These are phyloP conservation scores for Probaryconus sp. DNA, from an alignment of 1,140 invertebrate species.

Conservation along the genomic window DNA sequence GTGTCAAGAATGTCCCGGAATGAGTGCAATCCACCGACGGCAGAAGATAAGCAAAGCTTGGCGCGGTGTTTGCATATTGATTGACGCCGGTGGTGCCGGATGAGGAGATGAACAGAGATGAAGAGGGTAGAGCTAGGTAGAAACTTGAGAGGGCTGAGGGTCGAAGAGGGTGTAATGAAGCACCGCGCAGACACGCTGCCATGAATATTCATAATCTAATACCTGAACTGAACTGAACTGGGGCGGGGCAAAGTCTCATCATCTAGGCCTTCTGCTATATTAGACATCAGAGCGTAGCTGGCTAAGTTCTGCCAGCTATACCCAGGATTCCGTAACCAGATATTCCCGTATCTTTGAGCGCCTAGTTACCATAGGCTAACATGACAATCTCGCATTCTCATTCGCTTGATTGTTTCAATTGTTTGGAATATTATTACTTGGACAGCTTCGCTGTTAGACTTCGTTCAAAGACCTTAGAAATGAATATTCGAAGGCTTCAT, in stretches of 20 bases:
- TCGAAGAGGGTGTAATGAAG: constrained; percentile 76
- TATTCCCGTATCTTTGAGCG: constrained; percentile 54
- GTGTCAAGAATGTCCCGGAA: constrained; percentile 60
- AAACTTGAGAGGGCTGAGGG: constrained; percentile 57
- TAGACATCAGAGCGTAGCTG: constrained; percentile 69
- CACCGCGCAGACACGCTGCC: constrained; percentile 76
- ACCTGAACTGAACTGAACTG: constrained; percentile 76
- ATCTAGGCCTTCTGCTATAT: constrained; percentile 76
- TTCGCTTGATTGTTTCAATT: constrained; percentile 25
- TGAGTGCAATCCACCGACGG: constrained; percentile 51
- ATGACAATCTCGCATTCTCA: constrained; percentile 20
- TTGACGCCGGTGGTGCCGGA: constrained; percentile 70
- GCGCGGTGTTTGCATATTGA: constrained; percentile 76
- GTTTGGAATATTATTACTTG: constrained; percentile 29
- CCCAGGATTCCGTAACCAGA: constrained; percentile 63
- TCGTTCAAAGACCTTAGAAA: too few species aligned
- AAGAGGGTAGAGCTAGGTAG: constrained; percentile 46
- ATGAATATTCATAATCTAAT: constrained; percentile 80
- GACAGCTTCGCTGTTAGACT: constrained; percentile 1
- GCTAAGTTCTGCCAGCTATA: constrained; percentile 50
- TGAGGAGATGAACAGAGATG: constrained; percentile 62
- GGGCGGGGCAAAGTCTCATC: constrained; percentile 76
- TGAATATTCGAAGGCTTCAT: too few species aligned
- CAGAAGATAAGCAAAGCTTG: constrained; percentile 76
- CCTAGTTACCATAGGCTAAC: constrained; percentile 47